phyloP scores from a whole-genome alignment of 1,140 invertebrate genomes.

The Dryas iulia region DNA sequence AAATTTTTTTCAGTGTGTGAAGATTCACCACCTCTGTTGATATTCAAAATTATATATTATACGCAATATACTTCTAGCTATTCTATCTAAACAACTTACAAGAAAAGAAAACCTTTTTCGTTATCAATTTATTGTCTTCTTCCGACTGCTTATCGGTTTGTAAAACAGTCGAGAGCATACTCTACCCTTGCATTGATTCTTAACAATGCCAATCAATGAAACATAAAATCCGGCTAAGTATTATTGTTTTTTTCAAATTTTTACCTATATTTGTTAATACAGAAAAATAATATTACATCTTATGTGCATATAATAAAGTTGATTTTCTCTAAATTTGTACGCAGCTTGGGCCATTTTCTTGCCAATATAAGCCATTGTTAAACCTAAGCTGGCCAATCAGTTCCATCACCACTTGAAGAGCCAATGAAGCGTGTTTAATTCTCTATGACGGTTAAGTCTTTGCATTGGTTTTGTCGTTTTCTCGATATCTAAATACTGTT shows the following conservation, averaged over 20 bases:
- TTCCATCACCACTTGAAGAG: constrained; percentile 72
- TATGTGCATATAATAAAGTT: constrained; percentile 12
- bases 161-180: constrained; percentile 50
- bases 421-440: constrained; percentile 74
- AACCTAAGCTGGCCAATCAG: constrained; percentile 71
- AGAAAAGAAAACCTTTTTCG: background rate
- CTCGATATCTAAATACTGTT: constrained; percentile 37
- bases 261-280: background rate
- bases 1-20: too few relatives aligned
- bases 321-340: constrained; percentile 20
- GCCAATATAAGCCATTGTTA: constrained; percentile 56
- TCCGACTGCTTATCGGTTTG: constrained; percentile 46
- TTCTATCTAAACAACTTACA: too few relatives aligned
- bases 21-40: too few relatives aligned
- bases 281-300: background rate
- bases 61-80: too few relatives aligned
- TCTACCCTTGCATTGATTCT: constrained; percentile 47
- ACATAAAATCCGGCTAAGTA: constrained; percentile 75
- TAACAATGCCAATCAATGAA: constrained; percentile 77
- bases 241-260: constrained; percentile 55
- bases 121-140: constrained; percentile 68
- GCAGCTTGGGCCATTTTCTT: background rate
- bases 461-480: constrained; percentile 74
- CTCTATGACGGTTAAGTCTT: constrained; percentile 70
- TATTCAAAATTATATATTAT: too few relatives aligned